Conservation (phyloP, 2,113 vertebrate genomes). For the Halcyon malimbica region DNA sequence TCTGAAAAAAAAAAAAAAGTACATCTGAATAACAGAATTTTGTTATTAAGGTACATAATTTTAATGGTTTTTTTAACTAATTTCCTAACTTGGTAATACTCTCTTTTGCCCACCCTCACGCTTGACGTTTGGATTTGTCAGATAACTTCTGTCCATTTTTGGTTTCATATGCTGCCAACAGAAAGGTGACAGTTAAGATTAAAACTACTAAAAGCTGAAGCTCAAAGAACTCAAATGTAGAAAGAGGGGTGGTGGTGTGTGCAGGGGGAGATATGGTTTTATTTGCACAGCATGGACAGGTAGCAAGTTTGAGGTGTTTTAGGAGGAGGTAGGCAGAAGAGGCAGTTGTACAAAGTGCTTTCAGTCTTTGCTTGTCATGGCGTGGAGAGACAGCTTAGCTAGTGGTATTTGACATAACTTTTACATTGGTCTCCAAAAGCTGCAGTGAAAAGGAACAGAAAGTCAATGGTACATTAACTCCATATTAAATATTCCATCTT, state of each 20-base stretch:
- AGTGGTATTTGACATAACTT: not conserved
- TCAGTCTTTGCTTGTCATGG: not conserved
- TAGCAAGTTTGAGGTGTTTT: not conserved
- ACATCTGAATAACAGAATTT: not conserved
- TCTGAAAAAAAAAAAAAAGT: not conserved
- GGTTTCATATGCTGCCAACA: not conserved
- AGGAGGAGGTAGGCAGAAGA: not conserved
- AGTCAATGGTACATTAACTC: not conserved
- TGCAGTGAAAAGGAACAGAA: slow-evolving; percentile 12
- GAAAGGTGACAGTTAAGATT: not conserved
- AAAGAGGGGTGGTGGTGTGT: not conserved
- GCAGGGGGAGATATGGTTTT: not conserved
- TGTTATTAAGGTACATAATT: not conserved
- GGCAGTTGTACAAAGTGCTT: not conserved
- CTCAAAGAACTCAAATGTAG: not conserved
- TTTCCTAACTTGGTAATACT: not conserved
- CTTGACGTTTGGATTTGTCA: not conserved
- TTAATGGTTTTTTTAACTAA: not conserved
- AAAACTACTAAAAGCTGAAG: not conserved
- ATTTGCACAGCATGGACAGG: not conserved
- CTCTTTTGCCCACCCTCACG: not conserved
- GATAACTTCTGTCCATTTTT: not conserved
- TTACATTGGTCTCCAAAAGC: not conserved
- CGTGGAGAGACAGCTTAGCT: not conserved
- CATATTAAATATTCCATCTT: not conserved